phyloP scores from a whole-genome alignment of 2,113 vertebrate species.

The Ardeotis arabs region DNA sequence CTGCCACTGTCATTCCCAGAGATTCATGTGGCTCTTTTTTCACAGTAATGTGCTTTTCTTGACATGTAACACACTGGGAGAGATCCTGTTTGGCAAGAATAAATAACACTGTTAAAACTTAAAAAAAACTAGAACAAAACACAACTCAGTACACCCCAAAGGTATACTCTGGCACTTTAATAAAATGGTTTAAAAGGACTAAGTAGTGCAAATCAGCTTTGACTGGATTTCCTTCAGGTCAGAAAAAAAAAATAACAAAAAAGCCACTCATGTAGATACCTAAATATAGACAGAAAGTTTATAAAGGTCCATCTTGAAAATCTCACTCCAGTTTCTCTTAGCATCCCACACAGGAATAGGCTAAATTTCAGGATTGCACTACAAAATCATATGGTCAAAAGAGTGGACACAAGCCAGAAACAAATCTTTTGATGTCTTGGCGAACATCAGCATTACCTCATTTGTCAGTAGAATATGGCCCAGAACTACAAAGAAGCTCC shows the following conservation, averaged over 20 bases:
- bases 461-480: not conserved
- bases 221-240: not conserved
- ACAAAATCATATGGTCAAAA: not conserved
- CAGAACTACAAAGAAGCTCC: not conserved
- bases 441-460: not conserved
- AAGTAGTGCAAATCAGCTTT: not conserved
- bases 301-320: not conserved
- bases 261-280: not conserved
- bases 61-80: slow-evolving; percentile 93
- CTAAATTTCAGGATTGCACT: not conserved
- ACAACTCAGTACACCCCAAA: not conserved
- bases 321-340: not conserved
- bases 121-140: not conserved
- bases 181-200: not conserved
- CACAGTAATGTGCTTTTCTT: slow-evolving; percentile 96
- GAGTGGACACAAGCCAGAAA: not conserved
- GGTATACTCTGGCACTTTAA: not conserved
- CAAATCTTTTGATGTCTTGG: not conserved
- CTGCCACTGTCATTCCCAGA: slow-evolving; percentile 97
- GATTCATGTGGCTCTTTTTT: slow-evolving; percentile 96
- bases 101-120: slow-evolving; percentile 10
- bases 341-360: not conserved
- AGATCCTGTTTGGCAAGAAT: slow-evolving; percentile 82
- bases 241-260: not conserved
- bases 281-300: not conserved